Conservation (phyloP, 1,140 invertebrate species). For the Camponotus vicinus region DNA sequence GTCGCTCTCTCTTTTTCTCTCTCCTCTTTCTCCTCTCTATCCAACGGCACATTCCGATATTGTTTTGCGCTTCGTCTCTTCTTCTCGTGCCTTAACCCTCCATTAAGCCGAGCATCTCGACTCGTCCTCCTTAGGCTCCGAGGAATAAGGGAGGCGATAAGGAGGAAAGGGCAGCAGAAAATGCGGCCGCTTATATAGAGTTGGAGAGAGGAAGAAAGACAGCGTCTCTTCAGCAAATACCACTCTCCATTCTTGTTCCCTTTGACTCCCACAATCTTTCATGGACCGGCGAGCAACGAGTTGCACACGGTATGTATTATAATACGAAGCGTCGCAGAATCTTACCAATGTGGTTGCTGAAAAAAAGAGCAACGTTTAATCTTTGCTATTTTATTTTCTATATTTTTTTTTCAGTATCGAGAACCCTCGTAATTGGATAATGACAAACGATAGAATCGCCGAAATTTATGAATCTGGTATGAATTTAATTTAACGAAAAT, state of each 20-base stretch:
- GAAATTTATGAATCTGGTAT: slow-evolving; percentile 35
- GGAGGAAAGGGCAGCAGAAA: background rate
- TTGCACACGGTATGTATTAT: slow-evolving; percentile 17
- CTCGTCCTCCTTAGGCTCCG: slow-evolving; percentile 14
- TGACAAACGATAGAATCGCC: slow-evolving; percentile 44
- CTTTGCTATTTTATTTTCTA: background rate
- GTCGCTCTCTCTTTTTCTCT: slow-evolving; percentile 14
- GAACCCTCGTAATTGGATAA: slow-evolving; percentile 54
- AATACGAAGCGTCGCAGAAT: slow-evolving; percentile 43
- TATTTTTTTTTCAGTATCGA: background rate
- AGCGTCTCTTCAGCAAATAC: slow-evolving; percentile 38
- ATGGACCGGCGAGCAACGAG: slow-evolving; percentile 16
- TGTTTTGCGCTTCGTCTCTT: slow-evolving; percentile 53
- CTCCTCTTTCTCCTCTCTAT: slow-evolving; percentile 6
- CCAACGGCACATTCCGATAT: slow-evolving; percentile 60
- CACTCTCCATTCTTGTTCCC: slow-evolving; percentile 50
- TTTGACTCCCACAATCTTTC: slow-evolving; percentile 60
- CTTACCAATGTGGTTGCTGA: slow-evolving; percentile 23
- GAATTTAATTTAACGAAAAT: slow-evolving; percentile 59
- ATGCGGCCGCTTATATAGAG: background rate
- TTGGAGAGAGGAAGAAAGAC: background rate
- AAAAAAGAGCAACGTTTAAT: background rate
- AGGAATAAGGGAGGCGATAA: slow-evolving; percentile 29
- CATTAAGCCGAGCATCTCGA: slow-evolving; percentile 68
- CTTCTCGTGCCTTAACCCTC: slow-evolving; percentile 68